Conservation (phyloP, 1,140 invertebrate genomes). For the Varroa destructor region DNA sequence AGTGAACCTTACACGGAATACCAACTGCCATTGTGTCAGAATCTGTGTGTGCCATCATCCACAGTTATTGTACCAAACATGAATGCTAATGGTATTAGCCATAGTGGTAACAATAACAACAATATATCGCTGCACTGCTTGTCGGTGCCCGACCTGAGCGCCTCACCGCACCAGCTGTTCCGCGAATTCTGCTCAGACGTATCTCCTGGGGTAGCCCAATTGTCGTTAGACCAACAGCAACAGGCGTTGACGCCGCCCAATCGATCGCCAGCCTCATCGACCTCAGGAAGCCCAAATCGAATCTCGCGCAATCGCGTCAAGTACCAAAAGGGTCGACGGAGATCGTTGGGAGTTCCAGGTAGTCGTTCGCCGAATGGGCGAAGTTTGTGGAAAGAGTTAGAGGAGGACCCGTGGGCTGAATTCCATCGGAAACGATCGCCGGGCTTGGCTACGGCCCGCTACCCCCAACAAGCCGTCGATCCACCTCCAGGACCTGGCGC, state of each 20-base stretch:
- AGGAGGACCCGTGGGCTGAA: constrained; percentile 20
- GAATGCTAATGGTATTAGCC: no score
- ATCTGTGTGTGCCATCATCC: constrained; percentile 10
- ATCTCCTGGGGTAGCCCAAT: not conserved
- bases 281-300: constrained; percentile 16
- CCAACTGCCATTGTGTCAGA: constrained; percentile 4
- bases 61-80: no score
- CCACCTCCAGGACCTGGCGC: not conserved
- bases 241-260: not conserved
- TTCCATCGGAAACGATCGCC: constrained; percentile 20
- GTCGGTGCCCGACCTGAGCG: constrained; percentile 27
- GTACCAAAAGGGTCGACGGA: constrained; percentile 9
- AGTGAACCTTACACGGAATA: constrained; percentile 27
- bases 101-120: not conserved
- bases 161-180: constrained; percentile 27
- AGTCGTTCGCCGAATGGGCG: constrained; percentile 21
- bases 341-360: constrained; percentile 21
- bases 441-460: not conserved
- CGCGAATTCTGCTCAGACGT: constrained; percentile 14
- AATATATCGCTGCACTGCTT: constrained; percentile 14
- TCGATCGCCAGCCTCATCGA: constrained; percentile 6
- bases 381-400: constrained; percentile 23
- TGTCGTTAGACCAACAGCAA: no score
- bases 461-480: not conserved
- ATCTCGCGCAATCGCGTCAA: constrained; percentile 14